Evolutionary conservation across 2,113 vertebrate genomes (phyloP).

Genomic region (Ranitomeya imitator): DNA sequence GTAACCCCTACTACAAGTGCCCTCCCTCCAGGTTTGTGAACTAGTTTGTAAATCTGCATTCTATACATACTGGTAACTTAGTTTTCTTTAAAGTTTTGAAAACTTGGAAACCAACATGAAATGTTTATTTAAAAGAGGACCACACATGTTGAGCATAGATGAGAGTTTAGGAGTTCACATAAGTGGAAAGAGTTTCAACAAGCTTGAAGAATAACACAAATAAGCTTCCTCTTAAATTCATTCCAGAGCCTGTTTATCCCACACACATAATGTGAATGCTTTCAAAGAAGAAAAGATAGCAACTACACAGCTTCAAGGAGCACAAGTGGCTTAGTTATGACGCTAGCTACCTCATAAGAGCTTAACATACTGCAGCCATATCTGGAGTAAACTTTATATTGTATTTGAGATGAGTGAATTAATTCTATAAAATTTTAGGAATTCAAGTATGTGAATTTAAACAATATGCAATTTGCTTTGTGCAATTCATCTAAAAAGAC

Average conservation of each 20-base stretch:
- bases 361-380: neutral
- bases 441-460: no score
- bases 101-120: constrained; percentile 58
- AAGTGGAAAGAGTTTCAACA: constrained; percentile 59
- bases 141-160: constrained; percentile 66
- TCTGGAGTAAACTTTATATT: no score
- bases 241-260: constrained; percentile 31
- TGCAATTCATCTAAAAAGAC: no score
- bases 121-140: constrained; percentile 66
- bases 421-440: no score
- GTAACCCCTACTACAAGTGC: no score
- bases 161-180: constrained; percentile 54
- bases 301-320: neutral
- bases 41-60: constrained; percentile 27
- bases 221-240: constrained; percentile 45
- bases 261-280: neutral
- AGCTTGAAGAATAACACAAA: constrained; percentile 51
- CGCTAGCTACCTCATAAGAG: neutral
- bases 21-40: neutral
- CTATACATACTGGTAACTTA: constrained; percentile 55
- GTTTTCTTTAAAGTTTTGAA: constrained; percentile 51
- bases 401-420: no score
- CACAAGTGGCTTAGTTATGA: neutral
- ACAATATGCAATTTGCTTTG: no score
- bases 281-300: constrained; percentile 15